Evolutionary conservation across 2,888 invertebrate genomes (phyloP), one percentile per base, ranked within the genome.

Genomic region (Electrophaes corylata): DNA sequence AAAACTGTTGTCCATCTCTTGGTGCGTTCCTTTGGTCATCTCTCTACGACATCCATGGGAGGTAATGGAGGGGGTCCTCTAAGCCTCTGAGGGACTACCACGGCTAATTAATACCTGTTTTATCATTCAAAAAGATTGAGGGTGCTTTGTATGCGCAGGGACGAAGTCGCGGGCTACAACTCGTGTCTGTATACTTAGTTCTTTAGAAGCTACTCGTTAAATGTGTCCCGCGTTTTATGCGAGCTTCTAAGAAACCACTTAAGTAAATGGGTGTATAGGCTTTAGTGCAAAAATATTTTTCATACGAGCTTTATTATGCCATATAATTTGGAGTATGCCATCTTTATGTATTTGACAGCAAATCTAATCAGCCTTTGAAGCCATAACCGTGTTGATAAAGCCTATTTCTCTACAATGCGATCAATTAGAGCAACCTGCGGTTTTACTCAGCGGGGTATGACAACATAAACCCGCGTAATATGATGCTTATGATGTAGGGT

Each of bases 351-450:
- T 57, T 39, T 43, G 26, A 44, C 43, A 48, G 20, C 20, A 23
- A 39, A 44, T 55, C 4, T 29, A 48, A 43, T 48, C 29, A 39
- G 12, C 49, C 33, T 44, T 39, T 39, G 37, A 20, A 14, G 14
- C 39, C 19, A 14, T 33, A 26, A 35, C 31, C 16, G 19, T 29
- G 26, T 33, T 46, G 11, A 20, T 39, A 37, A 18, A 44, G 47
- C 35, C 35, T 43, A 43, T 47, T 44, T 45, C 31, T 40, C 31
- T 65, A 62, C 66, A 64, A 59, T 62, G 60, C 64, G 64, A 66
- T 56, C 62, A 71, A 67, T 65, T 60, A 64, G 69, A 64, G 16
- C 65, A 66, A 49, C 35, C 50, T 57, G 70, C 63, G 70, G 70
- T 70, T 69, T 63, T 31, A 50, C 50, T 23, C 35, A 52, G 40